Conservation (phyloP, 2,888 invertebrate genomes). For the Bugula neritina region DNA sequence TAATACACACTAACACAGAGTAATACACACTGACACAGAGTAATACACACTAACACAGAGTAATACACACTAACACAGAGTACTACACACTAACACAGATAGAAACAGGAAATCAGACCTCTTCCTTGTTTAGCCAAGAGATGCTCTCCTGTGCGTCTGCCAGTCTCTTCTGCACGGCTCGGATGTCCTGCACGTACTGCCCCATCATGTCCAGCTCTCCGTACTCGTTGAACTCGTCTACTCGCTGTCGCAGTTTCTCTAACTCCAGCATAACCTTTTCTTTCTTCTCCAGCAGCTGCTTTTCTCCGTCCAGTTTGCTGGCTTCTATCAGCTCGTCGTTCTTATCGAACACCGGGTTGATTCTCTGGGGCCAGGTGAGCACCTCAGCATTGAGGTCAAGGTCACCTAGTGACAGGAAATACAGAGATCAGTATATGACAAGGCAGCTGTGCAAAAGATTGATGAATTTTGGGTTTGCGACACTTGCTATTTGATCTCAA, state of each 20-base stretch:
- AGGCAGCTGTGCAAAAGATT: too few species aligned
- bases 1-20: too few species aligned
- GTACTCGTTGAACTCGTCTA: constrained; percentile 73
- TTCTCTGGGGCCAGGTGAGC: constrained; percentile 74
- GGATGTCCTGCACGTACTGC: constrained; percentile 70
- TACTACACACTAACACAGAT: too few species aligned
- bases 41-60: too few species aligned
- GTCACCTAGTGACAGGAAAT: constrained; percentile 57
- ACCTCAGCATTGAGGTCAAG: constrained; percentile 73
- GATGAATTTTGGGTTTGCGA: too few species aligned
- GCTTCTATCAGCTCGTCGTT: constrained; percentile 74
- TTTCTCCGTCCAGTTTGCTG: constrained; percentile 78
- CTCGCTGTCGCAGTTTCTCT: constrained; percentile 66
- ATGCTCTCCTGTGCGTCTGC: constrained; percentile 70
- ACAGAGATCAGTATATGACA: too few species aligned
- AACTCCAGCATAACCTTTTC: constrained; percentile 65
- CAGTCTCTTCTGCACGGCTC: constrained; percentile 69
- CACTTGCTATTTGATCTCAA: too few species aligned
- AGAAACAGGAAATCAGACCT: too few species aligned
- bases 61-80: too few species aligned
- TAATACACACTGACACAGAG: too few species aligned
- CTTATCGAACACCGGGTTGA: constrained; percentile 73
- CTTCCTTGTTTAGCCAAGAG: constrained; percentile 71
- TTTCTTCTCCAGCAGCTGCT: constrained; percentile 65
- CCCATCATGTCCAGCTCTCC: constrained; percentile 71